Base-by-base conservation (phyloP, 2,797 vertebrate genomes). In the Mormyrops attenuatus region DNA sequence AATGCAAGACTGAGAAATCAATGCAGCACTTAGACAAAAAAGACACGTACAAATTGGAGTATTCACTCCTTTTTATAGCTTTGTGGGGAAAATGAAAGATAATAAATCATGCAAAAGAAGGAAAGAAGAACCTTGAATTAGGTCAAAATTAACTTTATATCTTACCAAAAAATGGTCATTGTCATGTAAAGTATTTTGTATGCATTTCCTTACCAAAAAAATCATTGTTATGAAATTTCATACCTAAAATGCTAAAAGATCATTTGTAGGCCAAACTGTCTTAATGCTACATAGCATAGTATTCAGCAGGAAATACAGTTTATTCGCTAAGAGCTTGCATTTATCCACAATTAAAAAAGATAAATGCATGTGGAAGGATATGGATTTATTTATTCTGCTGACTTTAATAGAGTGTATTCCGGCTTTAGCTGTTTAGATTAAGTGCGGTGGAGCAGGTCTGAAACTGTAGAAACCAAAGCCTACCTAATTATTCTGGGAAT, bases 391-490 rank as follows among this genome's bases (percentile, higher is more conserved):
- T 69, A 34, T 22, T 34, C 26, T 34, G 3, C 63, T 69, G 11
- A 3, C 26, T 69, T 34, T 63, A 22, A 26, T 26, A 63, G 60
- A 26, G 22, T 11, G 0, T 26, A 63, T 63, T 63, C 7, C 6
- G 2, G n/a, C 57, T 63, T 63, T 63, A 26, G 57, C 57, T 9
- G 57, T 89, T 89, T 57, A 89, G 87, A 89, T 86, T 89, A 88
- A 82, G 85, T 80, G 63, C 89, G 22, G 11, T 11, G 77, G 50
- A 55, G 20, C 38, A n/a, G 80, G 11, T 47, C 5, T 30, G 69
- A 17, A 41, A 38, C 69, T 34, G 26, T 15, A 34, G 55, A 8
- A 66, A 52, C 22, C 1, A 3, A 34, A 63, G 80, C 5, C 20
- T 2, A 22, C 53, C 85, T n/a, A n/a, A 63, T 63, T 15, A 66